Base-by-base conservation (phyloP, 64 coral and sea anemone genomes). In the Stichodactyla helianthus region DNA sequence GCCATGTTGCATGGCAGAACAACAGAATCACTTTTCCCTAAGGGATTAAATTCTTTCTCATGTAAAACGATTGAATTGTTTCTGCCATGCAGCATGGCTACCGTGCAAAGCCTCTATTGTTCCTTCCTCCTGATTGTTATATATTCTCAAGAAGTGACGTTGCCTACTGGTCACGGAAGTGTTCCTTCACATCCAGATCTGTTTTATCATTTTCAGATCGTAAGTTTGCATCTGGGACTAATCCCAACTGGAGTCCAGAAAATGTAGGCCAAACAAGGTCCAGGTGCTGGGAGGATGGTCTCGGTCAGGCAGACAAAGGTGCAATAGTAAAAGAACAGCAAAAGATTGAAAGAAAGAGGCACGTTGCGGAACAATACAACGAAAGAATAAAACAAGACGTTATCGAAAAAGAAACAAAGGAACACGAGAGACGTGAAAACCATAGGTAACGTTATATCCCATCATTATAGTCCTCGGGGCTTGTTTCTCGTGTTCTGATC, bases 221-320 rank as follows among this genome's bases (percentile, higher is more conserved):
- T 52, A 97, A 97, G 57, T 97, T 97, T 68, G 76, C 82, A 25
- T 87, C 88, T 25, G 91, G 53, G 25, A 70, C 84, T 10, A 87
- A 90, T 83, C 67, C 51, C 16, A 97, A 97, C 55, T 97, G 94
- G 94, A 87, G 81, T 54, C 94, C 94, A 50, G 91, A 87, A 27
- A 79, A 93, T 25, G 74, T 79, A 50, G 63, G 64, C 63, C 58
- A 65, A 8, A 18, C 61, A 13, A 80, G 94, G 58, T 90, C 94
- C 6, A 26, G 79, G 1, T 88, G 91, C 59, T 97, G 94, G 94
- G 94, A 97, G 59, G 94, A 97, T 74, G 94, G 94, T 58, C 85
- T 97, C 25, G 94, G 94, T 57, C 84, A 59, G 14, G 94, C 91
- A 7, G 94, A 97, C 64, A 87, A 52, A 0, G 85, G 83, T 56